Evolutionary conservation across 2,888 invertebrate genomes (phyloP), one percentile per base, ranked within the genome.

Genomic region (Tanypteryx hageni): DNA sequence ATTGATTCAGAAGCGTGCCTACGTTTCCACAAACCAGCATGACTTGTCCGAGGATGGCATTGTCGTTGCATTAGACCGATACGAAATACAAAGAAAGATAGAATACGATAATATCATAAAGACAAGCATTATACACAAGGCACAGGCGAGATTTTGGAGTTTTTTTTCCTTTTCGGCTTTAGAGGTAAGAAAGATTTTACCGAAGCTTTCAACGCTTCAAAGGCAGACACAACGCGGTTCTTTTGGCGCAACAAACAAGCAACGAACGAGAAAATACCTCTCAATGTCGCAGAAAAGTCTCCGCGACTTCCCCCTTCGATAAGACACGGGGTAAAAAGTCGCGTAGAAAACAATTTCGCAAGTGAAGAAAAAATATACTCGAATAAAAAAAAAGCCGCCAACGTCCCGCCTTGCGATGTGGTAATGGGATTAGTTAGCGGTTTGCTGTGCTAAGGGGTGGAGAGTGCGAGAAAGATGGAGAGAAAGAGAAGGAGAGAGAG

Each of bases 341-440:
- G 57, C 16, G 57, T 11, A 57, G 7, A 83, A 31, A 82, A 82
- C 27, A 31, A 27, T 7, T 76, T 22, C 1, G 44, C 16, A 2
- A 44, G n/a, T n/a, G n/a, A n/a, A n/a, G 31, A 27, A 61, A 89
- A 11, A 68, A 76, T 27, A 76, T 76, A 27, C 14, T 14, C 11
- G 56, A 16, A 57, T 18, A 11, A 64, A 16, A 31, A 59, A 89
- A 18, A 61, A 64, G 31, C 11, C 64, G n/a, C 89, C 64, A 44
- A 44, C 64, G 64, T 89, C 89, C 89, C 89, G 64, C 89, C 89
- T 89, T 64, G 89, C 64, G 44, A 56, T 89, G 89, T 64, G 18
- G 44, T 89, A 89, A 89, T 89, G 89, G 89, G 89, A 89, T 89
- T 89, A 89, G 89, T 89, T 89, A 89, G 89, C 64, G 89, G 89